A percentile compares a stretch with the other conserved stretches of the same genome.
These are phyloP conservation scores for Parnassius orleans DNA, from an alignment of 2,888 invertebrate species.

Conservation along the genomic window DNA sequence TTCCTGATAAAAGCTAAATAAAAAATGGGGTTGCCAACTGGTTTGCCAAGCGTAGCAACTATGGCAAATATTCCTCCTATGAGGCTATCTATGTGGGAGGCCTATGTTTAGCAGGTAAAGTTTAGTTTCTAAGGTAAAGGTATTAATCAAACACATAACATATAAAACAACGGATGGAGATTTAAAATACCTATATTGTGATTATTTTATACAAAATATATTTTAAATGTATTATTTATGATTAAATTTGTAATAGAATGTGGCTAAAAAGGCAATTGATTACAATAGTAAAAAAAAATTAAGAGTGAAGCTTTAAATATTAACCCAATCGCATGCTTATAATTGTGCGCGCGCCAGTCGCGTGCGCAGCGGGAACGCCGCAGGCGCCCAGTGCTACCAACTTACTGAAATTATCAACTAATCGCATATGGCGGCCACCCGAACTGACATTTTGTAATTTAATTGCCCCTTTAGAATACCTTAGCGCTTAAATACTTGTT, in stretches of 20 bases:
- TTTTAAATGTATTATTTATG: background rate
- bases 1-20: too few relatives aligned
- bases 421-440: constrained; percentile 63
- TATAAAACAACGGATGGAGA: background rate
- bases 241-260: background rate
- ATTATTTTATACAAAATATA: background rate
- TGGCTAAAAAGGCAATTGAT: background rate
- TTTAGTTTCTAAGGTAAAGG: too few relatives aligned
- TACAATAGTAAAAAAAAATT: background rate
- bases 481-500: constrained; percentile 52
- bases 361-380: constrained; percentile 51
- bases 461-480: constrained; percentile 69
- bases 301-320: constrained; percentile 10
- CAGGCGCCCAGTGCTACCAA: constrained; percentile 54
- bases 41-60: too few relatives aligned
- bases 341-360: constrained; percentile 57
- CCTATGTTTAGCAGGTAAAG: background rate
- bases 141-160: too few relatives aligned
- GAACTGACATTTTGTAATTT: constrained; percentile 44
- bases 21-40: too few relatives aligned
- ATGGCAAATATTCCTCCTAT: too few relatives aligned
- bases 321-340: constrained; percentile 53
- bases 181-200: too few relatives aligned
- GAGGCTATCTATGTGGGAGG: background rate
- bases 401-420: constrained; percentile 58